Percentiles rank a stretch among this genome's conserved stretches.
Evolutionary conservation across 2,113 vertebrate species (phyloP).

Genomic region (Uropsilus gracilis): DNA sequence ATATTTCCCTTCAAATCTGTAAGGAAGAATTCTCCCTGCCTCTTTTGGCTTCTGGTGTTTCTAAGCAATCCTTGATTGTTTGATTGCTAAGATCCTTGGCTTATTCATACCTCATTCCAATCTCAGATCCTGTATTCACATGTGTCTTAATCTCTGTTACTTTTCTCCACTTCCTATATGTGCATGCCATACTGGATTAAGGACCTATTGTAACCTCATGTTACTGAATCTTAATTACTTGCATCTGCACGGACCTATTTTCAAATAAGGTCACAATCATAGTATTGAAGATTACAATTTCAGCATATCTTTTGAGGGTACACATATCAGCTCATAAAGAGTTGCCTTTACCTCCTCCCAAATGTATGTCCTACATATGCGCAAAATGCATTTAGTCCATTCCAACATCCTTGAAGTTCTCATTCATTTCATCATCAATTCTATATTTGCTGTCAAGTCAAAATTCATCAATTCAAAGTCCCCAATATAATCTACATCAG

Average conservation of each 20-base stretch:
- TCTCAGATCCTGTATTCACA: not conserved
- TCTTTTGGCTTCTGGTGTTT: not conserved
- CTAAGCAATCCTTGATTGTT: not conserved
- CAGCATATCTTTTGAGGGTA: not conserved
- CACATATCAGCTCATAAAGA: not conserved
- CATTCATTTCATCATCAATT: not conserved
- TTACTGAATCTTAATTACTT: not conserved
- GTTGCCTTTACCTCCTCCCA: rapidly evolving
- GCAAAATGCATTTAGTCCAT: not conserved
- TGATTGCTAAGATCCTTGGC: not conserved
- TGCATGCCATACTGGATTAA: not conserved
- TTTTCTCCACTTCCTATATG: not conserved
- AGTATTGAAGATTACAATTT: not conserved
- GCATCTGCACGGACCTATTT: not conserved
- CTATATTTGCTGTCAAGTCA: not conserved
- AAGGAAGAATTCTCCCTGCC: not conserved
- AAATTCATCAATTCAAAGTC: not conserved
- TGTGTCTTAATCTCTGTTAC: not conserved
- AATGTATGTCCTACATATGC: not conserved
- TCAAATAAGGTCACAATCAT: not conserved
- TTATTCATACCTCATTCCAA: not conserved
- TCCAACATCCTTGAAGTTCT: not conserved
- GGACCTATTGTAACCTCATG: not conserved
- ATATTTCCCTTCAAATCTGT: not conserved
- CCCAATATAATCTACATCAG: not conserved